Conservation (phyloP, 1,140 invertebrate species). For the Chymomyza costata region DNA sequence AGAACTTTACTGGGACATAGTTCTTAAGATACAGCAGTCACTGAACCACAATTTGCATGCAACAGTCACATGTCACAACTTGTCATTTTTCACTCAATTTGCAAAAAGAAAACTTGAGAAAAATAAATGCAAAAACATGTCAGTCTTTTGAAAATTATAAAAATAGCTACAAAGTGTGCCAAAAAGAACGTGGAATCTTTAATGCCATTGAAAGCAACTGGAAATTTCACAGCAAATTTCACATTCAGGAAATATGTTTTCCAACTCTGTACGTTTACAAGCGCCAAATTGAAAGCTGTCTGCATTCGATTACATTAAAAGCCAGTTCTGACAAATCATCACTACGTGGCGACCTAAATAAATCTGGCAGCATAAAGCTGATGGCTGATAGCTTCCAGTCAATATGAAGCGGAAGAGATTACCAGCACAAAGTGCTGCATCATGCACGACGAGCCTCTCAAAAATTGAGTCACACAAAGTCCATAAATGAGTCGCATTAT, state of each 20-base stretch:
- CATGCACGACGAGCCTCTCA: conserved; percentile 60
- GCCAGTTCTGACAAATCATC: conserved; percentile 16
- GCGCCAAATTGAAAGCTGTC: conserved; percentile 28
- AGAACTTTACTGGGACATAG: too few relatives aligned
- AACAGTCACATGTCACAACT: too few relatives aligned
- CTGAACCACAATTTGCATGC: too few relatives aligned
- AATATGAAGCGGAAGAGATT: conserved; percentile 13
- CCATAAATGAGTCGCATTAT: too few relatives aligned
- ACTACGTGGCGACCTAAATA: conserved; percentile 36
- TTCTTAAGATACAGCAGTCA: too few relatives aligned
- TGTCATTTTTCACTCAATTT: conserved; percentile 31
- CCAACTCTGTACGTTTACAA: background rate
- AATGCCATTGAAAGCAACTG: conserved; percentile 13
- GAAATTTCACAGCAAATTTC: conserved; percentile 24
- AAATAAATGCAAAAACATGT: too few relatives aligned
- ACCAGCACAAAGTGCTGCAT: conserved; percentile 33
- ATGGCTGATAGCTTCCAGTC: conserved; percentile 19
- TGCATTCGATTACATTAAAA: conserved; percentile 59
- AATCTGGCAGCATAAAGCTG: conserved; percentile 43
- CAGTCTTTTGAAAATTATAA: conserved; percentile 44
- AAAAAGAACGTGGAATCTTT: conserved; percentile 39
- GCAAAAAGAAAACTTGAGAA: conserved; percentile 10
- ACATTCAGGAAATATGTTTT: conserved; percentile 29
- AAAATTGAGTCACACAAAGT: too few relatives aligned
- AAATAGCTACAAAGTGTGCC: conserved; percentile 64